These are phyloP conservation scores for Cryptotermes secundus DNA, from an alignment of 1,140 invertebrate genomes.

Conservation along the genomic window DNA sequence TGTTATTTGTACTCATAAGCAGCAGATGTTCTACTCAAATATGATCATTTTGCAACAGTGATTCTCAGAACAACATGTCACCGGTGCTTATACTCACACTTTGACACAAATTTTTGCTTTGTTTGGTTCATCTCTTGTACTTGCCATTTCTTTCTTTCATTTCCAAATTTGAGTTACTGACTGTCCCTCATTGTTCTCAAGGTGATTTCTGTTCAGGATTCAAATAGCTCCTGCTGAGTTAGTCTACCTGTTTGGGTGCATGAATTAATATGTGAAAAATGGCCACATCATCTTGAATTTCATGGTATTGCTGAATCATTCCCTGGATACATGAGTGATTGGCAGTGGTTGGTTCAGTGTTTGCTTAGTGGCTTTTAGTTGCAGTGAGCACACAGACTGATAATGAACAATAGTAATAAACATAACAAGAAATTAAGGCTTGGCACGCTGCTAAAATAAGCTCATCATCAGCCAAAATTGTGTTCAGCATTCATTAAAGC, in stretches of 20 bases:
- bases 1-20: too few relatives aligned
- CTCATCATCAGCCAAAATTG: constrained; percentile 24
- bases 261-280: neutral
- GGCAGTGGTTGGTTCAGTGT: neutral
- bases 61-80: neutral
- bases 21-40: neutral
- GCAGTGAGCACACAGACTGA: neutral
- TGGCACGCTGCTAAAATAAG: neutral
- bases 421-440: neutral
- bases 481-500: neutral
- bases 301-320: neutral
- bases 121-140: neutral
- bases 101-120: neutral
- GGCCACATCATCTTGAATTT: neutral
- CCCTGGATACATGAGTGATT: neutral
- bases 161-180: neutral
- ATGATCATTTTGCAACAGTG: too few relatives aligned
- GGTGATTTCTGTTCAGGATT: neutral
- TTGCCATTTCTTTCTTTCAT: neutral
- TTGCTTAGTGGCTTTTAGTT: neutral
- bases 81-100: neutral
- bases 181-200: neutral
- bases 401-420: neutral
- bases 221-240: neutral
- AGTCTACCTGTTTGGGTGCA: neutral